Evolutionary conservation across 2,113 vertebrate species (phyloP), one percentile per base, ranked within the genome.

Genomic region (Riparia riparia): DNA sequence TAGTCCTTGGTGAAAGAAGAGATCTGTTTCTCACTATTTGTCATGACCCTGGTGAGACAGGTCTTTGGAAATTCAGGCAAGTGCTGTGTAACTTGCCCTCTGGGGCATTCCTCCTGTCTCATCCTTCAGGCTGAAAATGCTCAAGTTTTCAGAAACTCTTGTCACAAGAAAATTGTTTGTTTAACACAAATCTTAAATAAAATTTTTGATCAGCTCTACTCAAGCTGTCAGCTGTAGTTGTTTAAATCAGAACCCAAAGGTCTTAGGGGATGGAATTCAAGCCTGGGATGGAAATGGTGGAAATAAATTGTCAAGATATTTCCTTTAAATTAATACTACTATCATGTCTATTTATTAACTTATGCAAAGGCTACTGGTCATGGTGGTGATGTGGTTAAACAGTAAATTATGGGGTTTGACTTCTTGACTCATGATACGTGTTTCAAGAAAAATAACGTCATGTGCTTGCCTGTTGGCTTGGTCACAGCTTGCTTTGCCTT

Each of bases 401-500:
- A 50, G 47, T 5, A 60, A 51, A 68, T 42, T 71, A 42, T 39
- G 39, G 14, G 8, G 1, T 71, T 86, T 78, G 63, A 41, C 14
- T 91, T 42, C 26, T 86, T 81, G 51, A 53, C 10, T 74, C 0
- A 0, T 42, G 47, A 37, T 58, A n/a, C 19, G 3, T 37, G 7
- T 64, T 88, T 80, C 37, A 82, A 64, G 37, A n/a, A 57, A 21
- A 64, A 44, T 47, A 39, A 24, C 4, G 8, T 41, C 3, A 3
- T 1, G 10, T 50, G 22, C 29, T 68, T 73, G 45, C 31, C 14
- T 47, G 7, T 58, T 82, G 47, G 53, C 78, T 89, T 82, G 44
- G 14, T n/a, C 4, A 8, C 7, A 41, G 4, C 21, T 47, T 0
- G 0, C 14, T 54, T 78, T 90, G 19, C 72, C 29, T 44, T 58